Evolutionary conservation across 2,113 vertebrate species (phyloP), one percentile per base, ranked within the genome.

Genomic region (Sinocyclocheilus anophthalmus): DNA sequence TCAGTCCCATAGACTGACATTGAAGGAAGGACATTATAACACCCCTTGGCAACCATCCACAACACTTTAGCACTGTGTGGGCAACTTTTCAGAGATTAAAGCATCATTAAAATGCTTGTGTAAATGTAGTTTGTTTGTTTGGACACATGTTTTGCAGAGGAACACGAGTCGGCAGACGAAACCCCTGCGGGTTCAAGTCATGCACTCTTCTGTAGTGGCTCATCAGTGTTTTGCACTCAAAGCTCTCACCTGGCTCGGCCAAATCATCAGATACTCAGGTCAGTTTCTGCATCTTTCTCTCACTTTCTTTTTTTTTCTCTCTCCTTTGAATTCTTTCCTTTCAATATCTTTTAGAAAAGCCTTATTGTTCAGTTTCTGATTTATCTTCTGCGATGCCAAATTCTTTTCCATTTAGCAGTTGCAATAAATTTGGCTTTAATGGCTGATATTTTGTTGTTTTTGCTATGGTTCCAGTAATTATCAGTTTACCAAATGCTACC

Each of bases 181-280:
- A 86, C 98, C 98, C 14, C 92, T 99, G 86, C 95, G 97, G 86
- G 98, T 99, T 50, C 96, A 99, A 92, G 97, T 99, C 87, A 99
- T 99, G 97, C 97, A 98, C 94, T 98, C 98, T 0, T 97, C 97
- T 45, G 95, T 99, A 55, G 98, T 99, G 24, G 97, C 98, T 70
- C 98, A 99, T 92, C 98, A 99, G 94, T 97, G 96, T 90, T 99
- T 99, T 86, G 97, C 97, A 79, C 96, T 99, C 91, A 97, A 97
- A 90, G 92, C 96, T 48, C 95, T 99, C 26, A 93, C 93, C 86
- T 99, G 98, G 98, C 94, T 99, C 89, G 96, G 97, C 65, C 96
- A 95, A 89, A 88, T 97, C 92, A 97, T 99, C 90, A 96, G 96
- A 92, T 97, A 96, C 93, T 99, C 98, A 92, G 98, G 98, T 99